Evolutionary conservation across 2,113 vertebrate species (phyloP).

Genomic region (Physeter macrocephalus): DNA sequence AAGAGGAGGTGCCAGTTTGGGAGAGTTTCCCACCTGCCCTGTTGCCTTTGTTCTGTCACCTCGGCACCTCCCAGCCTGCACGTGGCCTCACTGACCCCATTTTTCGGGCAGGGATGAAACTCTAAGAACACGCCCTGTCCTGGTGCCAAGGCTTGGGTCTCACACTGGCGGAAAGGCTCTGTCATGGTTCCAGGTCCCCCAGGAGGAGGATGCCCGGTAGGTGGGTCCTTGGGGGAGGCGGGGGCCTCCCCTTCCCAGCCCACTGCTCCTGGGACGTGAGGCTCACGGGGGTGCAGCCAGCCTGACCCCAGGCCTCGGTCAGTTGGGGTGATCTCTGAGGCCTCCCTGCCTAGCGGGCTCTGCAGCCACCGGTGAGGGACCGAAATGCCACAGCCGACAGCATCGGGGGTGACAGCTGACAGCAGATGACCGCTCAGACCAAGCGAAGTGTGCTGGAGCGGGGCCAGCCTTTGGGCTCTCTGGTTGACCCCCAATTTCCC

Average conservation of each 20-base stretch:
- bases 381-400: accelerated
- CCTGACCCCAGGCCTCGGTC: neutral
- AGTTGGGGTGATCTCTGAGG: accelerated
- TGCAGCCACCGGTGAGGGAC: accelerated
- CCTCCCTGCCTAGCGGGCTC: accelerated
- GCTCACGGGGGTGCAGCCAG: neutral
- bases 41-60: neutral
- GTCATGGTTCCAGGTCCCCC: accelerated
- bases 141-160: neutral
- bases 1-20: too few relatives aligned
- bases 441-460: accelerated
- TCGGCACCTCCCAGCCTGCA: neutral
- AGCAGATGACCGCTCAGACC: accelerated
- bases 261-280: neutral
- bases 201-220: neutral
- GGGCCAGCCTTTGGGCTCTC: neutral
- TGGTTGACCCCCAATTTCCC: neutral
- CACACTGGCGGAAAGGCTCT: too few relatives aligned
- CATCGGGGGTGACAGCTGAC: neutral
- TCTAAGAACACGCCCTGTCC: neutral
- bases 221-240: too few relatives aligned
- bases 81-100: neutral
- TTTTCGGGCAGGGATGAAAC: neutral
- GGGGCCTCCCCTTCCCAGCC: neutral
- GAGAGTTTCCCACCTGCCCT: neutral